Evolutionary conservation across 2,797 vertebrate genomes (phyloP), one percentile per base, ranked within the genome.

Genomic region (Myioborus melanocephalus): DNA sequence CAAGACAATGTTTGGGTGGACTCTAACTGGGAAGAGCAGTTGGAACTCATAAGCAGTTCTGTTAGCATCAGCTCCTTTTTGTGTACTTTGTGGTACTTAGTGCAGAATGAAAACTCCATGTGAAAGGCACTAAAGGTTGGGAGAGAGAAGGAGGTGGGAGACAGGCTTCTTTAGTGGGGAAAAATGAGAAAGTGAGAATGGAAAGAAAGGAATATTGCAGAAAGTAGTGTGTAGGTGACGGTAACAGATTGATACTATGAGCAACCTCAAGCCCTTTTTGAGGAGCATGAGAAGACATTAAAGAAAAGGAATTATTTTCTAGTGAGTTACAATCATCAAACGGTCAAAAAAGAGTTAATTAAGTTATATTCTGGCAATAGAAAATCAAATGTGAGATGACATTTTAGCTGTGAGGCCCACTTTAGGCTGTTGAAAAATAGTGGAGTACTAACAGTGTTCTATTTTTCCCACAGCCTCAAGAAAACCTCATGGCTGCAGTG

Each of bases 351-450:
- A 86, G 71, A 83, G 86, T 94, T 91, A 95, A 94, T 94, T 88
- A 90, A 66, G 76, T 89, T 93, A 50, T 89, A 92, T 76, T 53
- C 53, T 88, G 26, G 75, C 63, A 91, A 47, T 55, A 92, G 65
- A 86, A 96, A 94, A 73, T 93, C 65, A 79, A 90, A 97, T 89
- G 34, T 82, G 94, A 91, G 78, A 60, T 95, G 94, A 85, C 95
- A 89, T 94, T 95, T 94, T 93, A 85, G 84, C 94, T 96, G 60
- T 90, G 84, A 94, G 93, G 91, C 76, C 91, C 57, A 84, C 90
- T 95, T 61, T 18, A 91, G 96, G 94, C 94, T 93, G 71, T 41
- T 91, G 94, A 93, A 95, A 96, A 96, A 76, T 95, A 95, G 89
- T 41, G 46, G 72, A 94, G 75, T 90, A 83, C 80, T 93, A 95